These are phyloP conservation scores for Cathartes aura DNA, from an alignment of 2,113 vertebrate species.

Conservation along the genomic window DNA sequence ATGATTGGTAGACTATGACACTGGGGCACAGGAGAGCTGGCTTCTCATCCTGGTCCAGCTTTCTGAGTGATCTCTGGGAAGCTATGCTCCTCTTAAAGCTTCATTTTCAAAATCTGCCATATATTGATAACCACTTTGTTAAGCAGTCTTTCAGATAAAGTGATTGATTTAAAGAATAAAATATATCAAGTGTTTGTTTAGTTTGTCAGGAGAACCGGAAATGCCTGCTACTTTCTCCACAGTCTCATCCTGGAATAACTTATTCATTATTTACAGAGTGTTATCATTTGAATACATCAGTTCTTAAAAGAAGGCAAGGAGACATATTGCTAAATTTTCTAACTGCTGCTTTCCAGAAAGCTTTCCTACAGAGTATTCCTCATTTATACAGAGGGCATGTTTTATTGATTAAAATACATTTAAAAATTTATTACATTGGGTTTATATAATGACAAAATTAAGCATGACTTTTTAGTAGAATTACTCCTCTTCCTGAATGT, in stretches of 20 bases:
- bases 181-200: neutral
- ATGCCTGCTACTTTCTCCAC: neutral
- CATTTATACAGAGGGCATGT: neutral
- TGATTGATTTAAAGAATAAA: neutral
- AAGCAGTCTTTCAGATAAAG: neutral
- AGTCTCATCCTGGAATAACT: neutral
- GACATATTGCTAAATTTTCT: neutral
- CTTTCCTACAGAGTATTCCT: neutral
- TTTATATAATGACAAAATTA: slow-evolving; percentile 16
- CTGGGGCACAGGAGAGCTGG: neutral
- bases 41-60: neutral
- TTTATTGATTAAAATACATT: neutral
- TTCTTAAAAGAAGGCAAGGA: neutral
- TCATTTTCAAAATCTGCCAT: neutral
- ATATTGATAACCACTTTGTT: neutral
- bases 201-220: neutral
- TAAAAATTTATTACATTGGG: neutral
- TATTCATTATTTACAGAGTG: neutral
- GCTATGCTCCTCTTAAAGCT: neutral
- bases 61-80: neutral
- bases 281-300: neutral
- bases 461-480: neutral
- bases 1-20: neutral
- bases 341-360: neutral
- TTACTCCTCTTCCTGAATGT: neutral